These are phyloP conservation scores for Sphaerophoria taeniata DNA, from an alignment of 2,888 invertebrate genomes.

Conservation along the genomic window DNA sequence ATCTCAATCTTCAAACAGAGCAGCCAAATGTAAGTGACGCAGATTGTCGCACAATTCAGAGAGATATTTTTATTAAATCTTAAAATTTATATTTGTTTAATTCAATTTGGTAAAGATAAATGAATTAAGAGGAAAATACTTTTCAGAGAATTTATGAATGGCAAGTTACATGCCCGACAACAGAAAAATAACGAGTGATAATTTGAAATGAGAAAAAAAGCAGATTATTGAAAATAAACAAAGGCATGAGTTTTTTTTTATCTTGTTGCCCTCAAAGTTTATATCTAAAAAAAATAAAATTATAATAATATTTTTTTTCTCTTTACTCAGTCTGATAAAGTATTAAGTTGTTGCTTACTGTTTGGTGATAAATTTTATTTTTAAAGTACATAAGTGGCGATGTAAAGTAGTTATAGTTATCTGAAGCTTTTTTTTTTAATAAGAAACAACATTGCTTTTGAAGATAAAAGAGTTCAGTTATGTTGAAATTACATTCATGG, in stretches of 20 bases:
- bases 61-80: background rate
- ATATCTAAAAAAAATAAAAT: conserved; percentile 10
- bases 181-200: background rate
- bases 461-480: conserved; percentile 1
- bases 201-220: background rate
- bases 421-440: conserved; percentile 20
- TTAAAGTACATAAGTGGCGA: conserved; percentile 8
- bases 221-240: conserved; percentile 37
- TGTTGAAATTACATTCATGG: background rate
- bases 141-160: conserved; percentile 24
- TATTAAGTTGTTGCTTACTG: background rate
- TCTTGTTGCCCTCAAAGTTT: conserved; percentile 23
- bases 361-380: conserved; percentile 23
- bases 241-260: conserved; percentile 25
- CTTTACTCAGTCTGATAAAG: background rate
- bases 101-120: background rate
- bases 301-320: background rate
- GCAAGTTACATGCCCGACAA: background rate
- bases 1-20: background rate
- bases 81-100: conserved; percentile 7
- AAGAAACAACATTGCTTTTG: background rate
- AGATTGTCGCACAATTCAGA: conserved; percentile 10
- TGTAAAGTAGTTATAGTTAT: conserved; percentile 20
- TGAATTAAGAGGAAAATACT: background rate
- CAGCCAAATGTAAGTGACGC: conserved; percentile 49